phyloP scores from a whole-genome alignment of 2,797 vertebrate species.

The Gymnopithys bicolor region DNA sequence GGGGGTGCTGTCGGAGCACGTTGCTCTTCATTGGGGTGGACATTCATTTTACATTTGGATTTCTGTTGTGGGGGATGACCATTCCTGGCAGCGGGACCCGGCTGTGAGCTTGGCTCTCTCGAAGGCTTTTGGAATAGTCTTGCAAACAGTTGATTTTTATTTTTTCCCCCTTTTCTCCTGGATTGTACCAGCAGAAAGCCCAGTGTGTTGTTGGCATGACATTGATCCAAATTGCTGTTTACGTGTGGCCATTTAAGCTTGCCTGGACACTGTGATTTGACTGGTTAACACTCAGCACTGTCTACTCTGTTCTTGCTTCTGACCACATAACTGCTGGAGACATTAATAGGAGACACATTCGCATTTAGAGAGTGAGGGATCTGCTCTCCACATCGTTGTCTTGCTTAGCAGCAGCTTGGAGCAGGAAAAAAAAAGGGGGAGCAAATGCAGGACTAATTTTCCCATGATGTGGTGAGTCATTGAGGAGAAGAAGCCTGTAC shows the following conservation, averaged over 20 bases:
- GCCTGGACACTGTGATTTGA: slow-evolving; percentile 31
- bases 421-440: rapidly evolving
- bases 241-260: slow-evolving; percentile 4
- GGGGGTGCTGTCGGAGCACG: rapidly evolving
- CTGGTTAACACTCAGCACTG: slow-evolving; percentile 39
- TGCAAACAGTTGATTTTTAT: background rate
- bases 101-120: background rate
- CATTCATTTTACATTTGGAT: background rate
- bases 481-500: rapidly evolving
- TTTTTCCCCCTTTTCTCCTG: background rate
- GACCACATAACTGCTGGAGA: background rate
- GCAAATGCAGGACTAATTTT: background rate
- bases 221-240: slow-evolving; percentile 59
- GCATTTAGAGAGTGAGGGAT: rapidly evolving
- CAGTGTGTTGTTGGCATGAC: background rate
- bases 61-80: rapidly evolving
- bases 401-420: background rate
- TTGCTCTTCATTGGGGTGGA: rapidly evolving
- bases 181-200: background rate
- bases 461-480: background rate
- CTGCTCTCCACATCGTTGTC: background rate
- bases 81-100: rapidly evolving
- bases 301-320: background rate
- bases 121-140: rapidly evolving
- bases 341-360: background rate